These are phyloP conservation scores for Rhodophaea formosa DNA, from an alignment of 2,888 invertebrate genomes.

Conservation along the genomic window DNA sequence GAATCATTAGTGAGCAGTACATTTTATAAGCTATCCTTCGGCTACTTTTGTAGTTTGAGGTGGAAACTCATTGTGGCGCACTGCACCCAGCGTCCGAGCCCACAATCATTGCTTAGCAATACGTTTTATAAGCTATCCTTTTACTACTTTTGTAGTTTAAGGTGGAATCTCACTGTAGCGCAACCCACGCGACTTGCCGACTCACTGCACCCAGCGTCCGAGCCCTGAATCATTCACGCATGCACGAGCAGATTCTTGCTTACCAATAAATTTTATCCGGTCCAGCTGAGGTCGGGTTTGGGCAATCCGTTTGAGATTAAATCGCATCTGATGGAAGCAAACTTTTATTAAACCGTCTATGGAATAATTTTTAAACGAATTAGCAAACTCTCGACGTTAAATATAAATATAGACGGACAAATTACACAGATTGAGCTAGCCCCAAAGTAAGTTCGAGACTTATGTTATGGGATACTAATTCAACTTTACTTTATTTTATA, in stretches of 20 bases:
- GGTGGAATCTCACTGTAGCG: conserved; percentile 28
- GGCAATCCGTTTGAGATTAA: conserved; percentile 5
- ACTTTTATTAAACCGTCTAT: too few species aligned
- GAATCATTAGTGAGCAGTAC: not conserved
- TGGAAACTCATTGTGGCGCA: not conserved
- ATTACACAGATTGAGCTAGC: too few species aligned
- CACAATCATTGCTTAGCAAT: too few species aligned
- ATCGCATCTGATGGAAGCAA: not conserved
- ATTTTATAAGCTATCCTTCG: not conserved
- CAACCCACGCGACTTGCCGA: conserved; percentile 41
- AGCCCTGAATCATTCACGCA: conserved; percentile 51
- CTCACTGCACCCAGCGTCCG: conserved; percentile 40
- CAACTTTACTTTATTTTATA: too few species aligned
- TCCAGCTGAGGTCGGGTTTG: conserved; percentile 22
- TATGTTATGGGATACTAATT: too few species aligned
- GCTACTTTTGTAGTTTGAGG: not conserved
- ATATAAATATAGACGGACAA: too few species aligned
- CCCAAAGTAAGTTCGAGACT: too few species aligned
- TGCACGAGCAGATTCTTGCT: conserved; percentile 31
- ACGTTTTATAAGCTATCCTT: not conserved
- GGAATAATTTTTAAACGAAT: too few species aligned
- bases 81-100: not conserved
- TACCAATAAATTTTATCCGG: conserved; percentile 30
- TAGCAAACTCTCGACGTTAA: too few species aligned
- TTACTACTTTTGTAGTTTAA: not conserved